These are phyloP conservation scores for Oasisia sp. DNA, from an alignment of 2,888 invertebrate species.

Conservation along the genomic window DNA sequence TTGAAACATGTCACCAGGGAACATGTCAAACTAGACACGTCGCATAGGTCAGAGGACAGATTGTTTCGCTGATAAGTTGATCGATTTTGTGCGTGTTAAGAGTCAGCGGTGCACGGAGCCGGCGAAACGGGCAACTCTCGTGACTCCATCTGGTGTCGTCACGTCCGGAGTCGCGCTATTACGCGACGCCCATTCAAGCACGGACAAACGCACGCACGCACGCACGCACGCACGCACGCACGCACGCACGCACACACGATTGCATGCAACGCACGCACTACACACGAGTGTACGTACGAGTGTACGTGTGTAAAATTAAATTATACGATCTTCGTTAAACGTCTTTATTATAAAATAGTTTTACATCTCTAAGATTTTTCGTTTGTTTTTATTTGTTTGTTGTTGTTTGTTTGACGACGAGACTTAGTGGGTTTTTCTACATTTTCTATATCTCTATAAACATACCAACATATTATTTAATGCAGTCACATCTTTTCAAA, in stretches of 20 bases:
- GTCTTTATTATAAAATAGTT: too few species aligned
- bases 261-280: too few species aligned
- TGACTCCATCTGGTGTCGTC: neutral
- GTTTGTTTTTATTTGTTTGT: too few species aligned
- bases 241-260: neutral
- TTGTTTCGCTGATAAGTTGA: neutral
- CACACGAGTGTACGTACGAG: neutral
- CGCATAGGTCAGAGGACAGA: neutral
- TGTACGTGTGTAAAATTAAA: too few species aligned
- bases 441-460: too few species aligned
- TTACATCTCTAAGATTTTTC: too few species aligned
- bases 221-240: neutral
- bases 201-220: neutral
- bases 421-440: too few species aligned
- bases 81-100: slow-evolving; percentile 10
- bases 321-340: too few species aligned
- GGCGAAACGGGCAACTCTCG: neutral
- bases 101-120: neutral
- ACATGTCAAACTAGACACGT: neutral
- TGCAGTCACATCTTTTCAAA: too few species aligned
- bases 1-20: neutral
- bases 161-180: neutral
- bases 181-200: neutral
- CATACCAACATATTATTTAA: too few species aligned
- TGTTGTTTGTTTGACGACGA: too few species aligned